Percentiles rank a stretch among this genome's conserved stretches.
These are phyloP conservation scores for Telmatherina bonti DNA, from an alignment of 2,797 vertebrate species.

Conservation along the genomic window DNA sequence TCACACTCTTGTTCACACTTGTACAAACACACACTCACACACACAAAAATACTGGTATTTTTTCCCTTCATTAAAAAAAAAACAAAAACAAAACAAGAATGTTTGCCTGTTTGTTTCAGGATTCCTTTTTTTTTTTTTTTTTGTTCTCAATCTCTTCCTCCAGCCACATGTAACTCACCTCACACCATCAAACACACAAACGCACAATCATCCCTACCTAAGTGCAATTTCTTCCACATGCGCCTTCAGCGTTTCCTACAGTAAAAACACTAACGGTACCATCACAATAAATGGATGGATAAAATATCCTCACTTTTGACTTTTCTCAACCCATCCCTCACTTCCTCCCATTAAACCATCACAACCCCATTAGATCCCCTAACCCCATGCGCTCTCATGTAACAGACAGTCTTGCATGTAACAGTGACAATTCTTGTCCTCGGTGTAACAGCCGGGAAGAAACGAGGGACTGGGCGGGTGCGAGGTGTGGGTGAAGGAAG, in stretches of 20 bases:
- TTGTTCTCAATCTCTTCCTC: slow-evolving; percentile 54
- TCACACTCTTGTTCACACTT: background rate
- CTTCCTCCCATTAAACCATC: slow-evolving; percentile 32
- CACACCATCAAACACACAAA: slow-evolving; percentile 36
- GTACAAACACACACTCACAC: slow-evolving; percentile 13
- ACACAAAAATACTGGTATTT: slow-evolving; percentile 69
- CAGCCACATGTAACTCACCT: slow-evolving; percentile 47
- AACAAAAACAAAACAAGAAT: slow-evolving; percentile 21
- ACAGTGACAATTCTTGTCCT: slow-evolving; percentile 67
- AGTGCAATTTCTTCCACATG: slow-evolving; percentile 66
- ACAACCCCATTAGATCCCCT: slow-evolving; percentile 29
- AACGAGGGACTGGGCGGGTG: slow-evolving; percentile 23
- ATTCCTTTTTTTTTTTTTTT: slow-evolving; percentile 41
- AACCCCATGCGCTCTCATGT: slow-evolving; percentile 37
- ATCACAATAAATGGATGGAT: slow-evolving; percentile 73
- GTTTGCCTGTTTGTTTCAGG: slow-evolving; percentile 57
- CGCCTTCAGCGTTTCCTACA: slow-evolving; percentile 62
- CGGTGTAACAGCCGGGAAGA: slow-evolving; percentile 58
- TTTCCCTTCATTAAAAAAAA: slow-evolving; percentile 70
- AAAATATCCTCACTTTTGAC: slow-evolving; percentile 44
- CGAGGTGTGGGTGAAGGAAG: slow-evolving; percentile 29
- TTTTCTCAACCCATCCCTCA: slow-evolving; percentile 32
- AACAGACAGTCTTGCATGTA: slow-evolving; percentile 70
- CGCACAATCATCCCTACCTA: slow-evolving; percentile 56
- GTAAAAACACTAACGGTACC: slow-evolving; percentile 70